Evolutionary conservation across 2,888 invertebrate species (phyloP).

Genomic region (Spilosoma lubricipeda): DNA sequence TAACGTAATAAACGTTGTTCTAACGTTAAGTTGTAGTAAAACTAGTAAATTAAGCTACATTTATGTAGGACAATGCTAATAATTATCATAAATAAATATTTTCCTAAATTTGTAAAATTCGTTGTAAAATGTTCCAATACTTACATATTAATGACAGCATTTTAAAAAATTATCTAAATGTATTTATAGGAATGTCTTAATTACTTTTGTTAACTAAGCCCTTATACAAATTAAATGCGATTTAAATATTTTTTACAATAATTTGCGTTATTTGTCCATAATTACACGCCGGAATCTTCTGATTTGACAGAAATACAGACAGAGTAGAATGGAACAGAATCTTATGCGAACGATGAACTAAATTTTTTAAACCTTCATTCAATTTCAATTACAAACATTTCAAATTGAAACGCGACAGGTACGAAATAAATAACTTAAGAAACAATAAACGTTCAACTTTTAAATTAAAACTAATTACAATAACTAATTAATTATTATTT

Average conservation of each 20-base stretch:
- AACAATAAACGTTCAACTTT: background rate
- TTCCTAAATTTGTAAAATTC: background rate
- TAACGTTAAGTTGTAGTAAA: too few species aligned
- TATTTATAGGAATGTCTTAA: conserved; percentile 34
- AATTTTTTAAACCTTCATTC: background rate
- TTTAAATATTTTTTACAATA: conserved; percentile 17
- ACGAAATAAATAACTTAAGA: background rate
- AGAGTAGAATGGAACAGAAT: too few species aligned
- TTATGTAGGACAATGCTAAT: background rate
- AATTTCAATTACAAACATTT: background rate
- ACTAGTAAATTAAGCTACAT: background rate
- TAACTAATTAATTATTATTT: background rate
- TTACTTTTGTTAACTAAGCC: conserved; percentile 19
- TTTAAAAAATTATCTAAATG: conserved; percentile 26
- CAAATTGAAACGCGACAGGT: background rate
- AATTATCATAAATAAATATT: conserved; percentile 2
- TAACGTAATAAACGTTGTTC: background rate
- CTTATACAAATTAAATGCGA: conserved; percentile 29
- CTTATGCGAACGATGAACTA: background rate
- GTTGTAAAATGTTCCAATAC: conserved; percentile 19
- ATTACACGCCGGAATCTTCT: conserved; percentile 24
- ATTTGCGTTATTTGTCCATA: conserved; percentile 16
- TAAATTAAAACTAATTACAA: background rate
- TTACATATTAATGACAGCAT: conserved; percentile 45
- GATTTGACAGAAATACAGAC: background rate